Evolutionary conservation across 1,140 invertebrate genomes (phyloP).

Genomic region (Samia ricini): DNA sequence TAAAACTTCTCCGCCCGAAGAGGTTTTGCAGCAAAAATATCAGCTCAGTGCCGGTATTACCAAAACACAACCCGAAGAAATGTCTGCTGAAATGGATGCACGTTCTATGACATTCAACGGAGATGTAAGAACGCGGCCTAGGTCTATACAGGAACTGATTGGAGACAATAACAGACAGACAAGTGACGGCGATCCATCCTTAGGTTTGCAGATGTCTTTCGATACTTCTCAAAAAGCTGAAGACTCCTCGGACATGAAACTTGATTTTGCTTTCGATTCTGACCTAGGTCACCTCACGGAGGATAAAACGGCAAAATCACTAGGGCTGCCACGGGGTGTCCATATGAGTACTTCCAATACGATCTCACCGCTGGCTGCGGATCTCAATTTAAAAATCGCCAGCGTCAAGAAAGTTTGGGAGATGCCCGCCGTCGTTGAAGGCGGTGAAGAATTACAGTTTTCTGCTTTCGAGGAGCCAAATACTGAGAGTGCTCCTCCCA

Average conservation of each 20-base stretch:
- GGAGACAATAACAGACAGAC: slow-evolving; percentile 56
- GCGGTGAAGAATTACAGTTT: slow-evolving; percentile 74
- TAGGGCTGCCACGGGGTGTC: slow-evolving; percentile 82
- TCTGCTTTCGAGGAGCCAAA: slow-evolving; percentile 62
- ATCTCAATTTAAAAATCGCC: slow-evolving; percentile 95
- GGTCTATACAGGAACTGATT: slow-evolving; percentile 71
- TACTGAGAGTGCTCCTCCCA: slow-evolving; percentile 65
- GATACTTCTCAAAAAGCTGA: slow-evolving; percentile 80
- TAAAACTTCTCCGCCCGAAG: slow-evolving; percentile 80
- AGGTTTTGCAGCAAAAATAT: slow-evolving; percentile 81
- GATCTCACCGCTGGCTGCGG: slow-evolving; percentile 81
- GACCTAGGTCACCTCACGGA: slow-evolving; percentile 87
- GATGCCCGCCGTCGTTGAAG: slow-evolving; percentile 80
- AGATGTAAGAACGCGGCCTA: slow-evolving; percentile 58
- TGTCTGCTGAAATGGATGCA: slow-evolving; percentile 57
- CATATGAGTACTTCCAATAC: slow-evolving; percentile 78
- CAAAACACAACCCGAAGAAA: slow-evolving; percentile 59
- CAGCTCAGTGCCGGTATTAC: slow-evolving; percentile 68
- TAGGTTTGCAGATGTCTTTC: slow-evolving; percentile 69
- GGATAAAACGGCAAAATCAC: slow-evolving; percentile 82
- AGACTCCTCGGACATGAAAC: slow-evolving; percentile 91
- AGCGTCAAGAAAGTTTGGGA: slow-evolving; percentile 96
- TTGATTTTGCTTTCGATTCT: slow-evolving; percentile 93
- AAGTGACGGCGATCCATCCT: slow-evolving; percentile 46
- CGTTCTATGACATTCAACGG: slow-evolving; percentile 63